Evolutionary conservation across 2,888 invertebrate species (phyloP).

Genomic region (Ditula angustiorana): DNA sequence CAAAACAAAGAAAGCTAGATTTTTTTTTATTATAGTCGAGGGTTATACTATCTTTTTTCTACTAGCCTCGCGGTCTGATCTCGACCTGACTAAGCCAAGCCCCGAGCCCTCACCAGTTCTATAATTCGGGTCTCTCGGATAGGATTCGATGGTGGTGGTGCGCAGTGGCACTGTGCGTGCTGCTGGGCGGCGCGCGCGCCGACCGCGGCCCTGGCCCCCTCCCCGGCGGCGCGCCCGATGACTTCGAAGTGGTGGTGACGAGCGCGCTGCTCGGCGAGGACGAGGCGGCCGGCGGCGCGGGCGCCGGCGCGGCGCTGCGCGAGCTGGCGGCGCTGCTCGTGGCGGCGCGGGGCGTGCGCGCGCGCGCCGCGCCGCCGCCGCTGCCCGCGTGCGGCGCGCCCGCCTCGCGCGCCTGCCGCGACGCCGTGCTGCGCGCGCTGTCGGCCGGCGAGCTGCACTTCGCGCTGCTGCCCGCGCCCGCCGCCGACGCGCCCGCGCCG

Average conservation of each 20-base stretch:
- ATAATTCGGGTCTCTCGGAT: no score
- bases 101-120: no score
- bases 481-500: slow-evolving; percentile 51
- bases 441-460: slow-evolving; percentile 49
- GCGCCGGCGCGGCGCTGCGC: slow-evolving; percentile 43
- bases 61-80: no score
- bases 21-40: no score
- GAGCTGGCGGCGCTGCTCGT: slow-evolving; percentile 44
- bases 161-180: slow-evolving; percentile 29
- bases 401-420: slow-evolving; percentile 48
- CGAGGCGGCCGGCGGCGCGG: slow-evolving; percentile 14
- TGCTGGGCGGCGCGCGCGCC: slow-evolving; percentile 25
- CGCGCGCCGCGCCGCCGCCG: slow-evolving; percentile 42
- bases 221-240: slow-evolving; percentile 2
- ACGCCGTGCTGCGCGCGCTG: slow-evolving; percentile 49
- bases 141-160: slow-evolving; percentile 15
- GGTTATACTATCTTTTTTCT: no score
- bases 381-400: slow-evolving; percentile 40
- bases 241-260: slow-evolving; percentile 11
- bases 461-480: slow-evolving; percentile 56
- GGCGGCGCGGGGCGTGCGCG: slow-evolving; percentile 50
- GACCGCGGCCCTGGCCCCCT: slow-evolving; percentile 8
- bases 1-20: no score
- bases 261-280: slow-evolving; percentile 28
- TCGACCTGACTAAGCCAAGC: no score